Base-by-base conservation (phyloP, 2,888 invertebrate species). In the Agrochola lota region DNA sequence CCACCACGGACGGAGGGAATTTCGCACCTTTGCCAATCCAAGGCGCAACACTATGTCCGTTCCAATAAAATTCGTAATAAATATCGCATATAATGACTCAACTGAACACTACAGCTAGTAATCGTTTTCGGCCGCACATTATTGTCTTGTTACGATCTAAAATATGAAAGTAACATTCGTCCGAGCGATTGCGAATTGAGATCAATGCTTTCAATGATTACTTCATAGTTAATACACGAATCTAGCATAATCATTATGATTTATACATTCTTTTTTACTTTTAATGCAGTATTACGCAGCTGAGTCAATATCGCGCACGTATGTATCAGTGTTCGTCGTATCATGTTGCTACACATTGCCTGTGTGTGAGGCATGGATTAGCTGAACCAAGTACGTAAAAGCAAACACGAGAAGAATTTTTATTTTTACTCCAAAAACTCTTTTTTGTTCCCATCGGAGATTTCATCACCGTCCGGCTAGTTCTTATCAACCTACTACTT, bases 81-180 rank as follows among this genome's bases (percentile, higher is more conserved):
- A 60, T 15, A 64, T 35, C 9, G 9, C 55, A n/a, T 57, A 52
- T 30, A n/a, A 30, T 77, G n/a, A 68, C 23, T 66, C 30, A 8
- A 15, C 49, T 43, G 26, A 60, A 52, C 23, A 40, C 15, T 73
- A 12, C 40, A 46, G 4, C 35, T 68, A 17, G 35, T 55, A 63
- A 43, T 64, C 49, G n/a, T 55, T 63, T 78, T 46, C 63, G 67
- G 77, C 40, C 9, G 40, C 20, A 70, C 59, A 30, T 43, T 73
- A 68, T 68, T 55, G 74, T 73, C 70, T 71, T 62, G 63, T 64
- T 64, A 67, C 70, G 71, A 82, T 82, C 82, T 68, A 78, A 82
- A 78, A 82, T 85, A 85, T 86, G 87, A 86, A 86, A 82, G 87
- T 71, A 63, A 78, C 75, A 83, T 74, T 76, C 69, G 79, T 71